Evolutionary conservation across 2,797 vertebrate genomes (phyloP).

Genomic region (Pangasius macronema): DNA sequence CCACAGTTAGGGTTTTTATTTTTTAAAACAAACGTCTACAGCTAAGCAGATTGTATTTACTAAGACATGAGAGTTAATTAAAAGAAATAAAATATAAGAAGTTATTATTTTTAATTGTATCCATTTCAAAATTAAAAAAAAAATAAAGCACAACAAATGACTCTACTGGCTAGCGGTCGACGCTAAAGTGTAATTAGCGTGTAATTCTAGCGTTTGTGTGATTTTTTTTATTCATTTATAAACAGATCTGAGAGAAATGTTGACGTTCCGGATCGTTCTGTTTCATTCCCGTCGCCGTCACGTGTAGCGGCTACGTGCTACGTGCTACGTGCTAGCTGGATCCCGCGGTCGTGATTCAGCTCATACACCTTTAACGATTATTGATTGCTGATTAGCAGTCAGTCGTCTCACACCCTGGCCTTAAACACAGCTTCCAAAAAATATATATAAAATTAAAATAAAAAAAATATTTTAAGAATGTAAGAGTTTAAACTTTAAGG

Average conservation of each 20-base stretch:
- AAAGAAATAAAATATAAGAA: neutral
- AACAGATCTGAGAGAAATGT: neutral
- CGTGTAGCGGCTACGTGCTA: neutral
- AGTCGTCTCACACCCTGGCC: neutral
- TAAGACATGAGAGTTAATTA: neutral
- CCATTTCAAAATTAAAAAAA: neutral
- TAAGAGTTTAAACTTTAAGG: neutral
- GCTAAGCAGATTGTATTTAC: neutral
- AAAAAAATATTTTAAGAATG: too few relatives aligned
- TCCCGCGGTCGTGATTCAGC: neutral
- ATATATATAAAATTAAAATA: neutral
- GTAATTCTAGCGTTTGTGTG: neutral
- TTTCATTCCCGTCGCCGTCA: accelerated
- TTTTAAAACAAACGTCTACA: neutral
- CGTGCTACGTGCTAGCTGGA: neutral
- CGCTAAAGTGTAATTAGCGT: neutral
- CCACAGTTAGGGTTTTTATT: neutral
- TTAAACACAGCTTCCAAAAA: neutral
- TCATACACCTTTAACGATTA: neutral
- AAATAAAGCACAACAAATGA: neutral
- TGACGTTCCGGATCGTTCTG: neutral
- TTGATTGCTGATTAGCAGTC: neutral
- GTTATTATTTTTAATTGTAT: neutral
- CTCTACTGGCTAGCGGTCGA: neutral
- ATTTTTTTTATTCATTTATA: neutral